Conservation (phyloP, 2,888 invertebrate genomes). For the Tetragnatha montana region DNA sequence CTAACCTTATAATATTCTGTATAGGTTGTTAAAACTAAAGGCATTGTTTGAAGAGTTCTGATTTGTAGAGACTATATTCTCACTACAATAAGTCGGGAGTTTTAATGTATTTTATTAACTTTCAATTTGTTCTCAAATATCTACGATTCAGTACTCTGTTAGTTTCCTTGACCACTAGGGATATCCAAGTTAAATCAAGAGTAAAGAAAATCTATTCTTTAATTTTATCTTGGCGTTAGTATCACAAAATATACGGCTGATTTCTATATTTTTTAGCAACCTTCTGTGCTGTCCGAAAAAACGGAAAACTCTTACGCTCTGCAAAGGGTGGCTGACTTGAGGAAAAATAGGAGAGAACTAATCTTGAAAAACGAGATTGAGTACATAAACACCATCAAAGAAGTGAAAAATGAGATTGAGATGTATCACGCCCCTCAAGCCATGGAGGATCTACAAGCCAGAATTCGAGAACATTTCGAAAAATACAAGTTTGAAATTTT, state of each 20-base stretch:
- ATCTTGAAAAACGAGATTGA: slow-evolving; percentile 56
- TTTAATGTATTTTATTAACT: no score
- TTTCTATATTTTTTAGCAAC: slow-evolving; percentile 40
- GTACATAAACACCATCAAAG: slow-evolving; percentile 78
- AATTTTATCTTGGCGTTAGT: background rate
- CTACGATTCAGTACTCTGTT: no score
- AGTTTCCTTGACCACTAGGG: no score
- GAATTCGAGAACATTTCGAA: slow-evolving; percentile 88
- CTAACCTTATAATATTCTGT: no score
- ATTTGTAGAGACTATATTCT: no score
- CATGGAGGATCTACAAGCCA: slow-evolving; percentile 90
- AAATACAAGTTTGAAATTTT: slow-evolving; percentile 39
- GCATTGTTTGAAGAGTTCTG: no score
- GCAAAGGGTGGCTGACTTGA: slow-evolving; percentile 35
- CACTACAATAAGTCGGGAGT: no score
- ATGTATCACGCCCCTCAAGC: slow-evolving; percentile 85
- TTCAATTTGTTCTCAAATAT: no score
- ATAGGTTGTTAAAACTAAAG: no score
- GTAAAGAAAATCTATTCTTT: no score
- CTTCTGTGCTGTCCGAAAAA: slow-evolving; percentile 45
- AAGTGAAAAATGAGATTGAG: slow-evolving; percentile 80
- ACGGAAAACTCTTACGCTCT: slow-evolving; percentile 38
- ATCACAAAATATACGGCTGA: background rate
- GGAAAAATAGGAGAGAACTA: slow-evolving; percentile 43
- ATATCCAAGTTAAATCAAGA: no score